Base-by-base conservation (phyloP, 2,797 vertebrate genomes). In the Lutjanus argentimaculatus region DNA sequence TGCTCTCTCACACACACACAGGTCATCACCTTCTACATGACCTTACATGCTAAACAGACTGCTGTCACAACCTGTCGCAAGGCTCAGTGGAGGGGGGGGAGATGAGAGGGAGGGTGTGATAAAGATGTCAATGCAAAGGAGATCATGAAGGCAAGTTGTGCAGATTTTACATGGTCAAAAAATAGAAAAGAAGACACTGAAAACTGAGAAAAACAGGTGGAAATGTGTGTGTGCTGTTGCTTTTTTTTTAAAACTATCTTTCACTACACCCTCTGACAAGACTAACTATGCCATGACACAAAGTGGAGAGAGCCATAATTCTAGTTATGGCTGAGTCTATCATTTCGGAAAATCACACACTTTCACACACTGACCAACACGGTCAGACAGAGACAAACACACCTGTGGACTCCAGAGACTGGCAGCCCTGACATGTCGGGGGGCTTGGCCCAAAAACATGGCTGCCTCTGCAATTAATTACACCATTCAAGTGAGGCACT, bases 21-120 rank as follows among this genome's bases (percentile, higher is more conserved):
- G 93, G 90, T 93, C 91, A 84, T 67, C 88, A 85, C 90, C 88
- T 89, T 87, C 76, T 65, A 56, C 74, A 61, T 48, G 91, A 94
- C 92, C 93, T 91, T 87, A 90, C 88, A 92, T 88, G 91, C 91
- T 93, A 92, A 94, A 89, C 91, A 89, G 92, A 22, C 84, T 58
- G 75, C 87, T 87, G 91, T 88, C 91, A 88, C 85, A 90, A 85
- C 91, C 87, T 77, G 86, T 89, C 91, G 36, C 70, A 55, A 80
- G 82, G 77, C 83, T 89, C 80, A 67, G 58, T 67, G 76, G 79
- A 83, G 71, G 80, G 70, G 61, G 57, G 62, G 36, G 77, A 69
- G 56, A 56, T 68, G 10, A 14, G 71, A 51, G 46, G 55, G 21
- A 51, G 21, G 7, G 15, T 4, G 13, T 15, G 66, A 45, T 70